Evolutionary conservation across 2,888 invertebrate genomes (phyloP).

Genomic region (Diabrotica balteata): DNA sequence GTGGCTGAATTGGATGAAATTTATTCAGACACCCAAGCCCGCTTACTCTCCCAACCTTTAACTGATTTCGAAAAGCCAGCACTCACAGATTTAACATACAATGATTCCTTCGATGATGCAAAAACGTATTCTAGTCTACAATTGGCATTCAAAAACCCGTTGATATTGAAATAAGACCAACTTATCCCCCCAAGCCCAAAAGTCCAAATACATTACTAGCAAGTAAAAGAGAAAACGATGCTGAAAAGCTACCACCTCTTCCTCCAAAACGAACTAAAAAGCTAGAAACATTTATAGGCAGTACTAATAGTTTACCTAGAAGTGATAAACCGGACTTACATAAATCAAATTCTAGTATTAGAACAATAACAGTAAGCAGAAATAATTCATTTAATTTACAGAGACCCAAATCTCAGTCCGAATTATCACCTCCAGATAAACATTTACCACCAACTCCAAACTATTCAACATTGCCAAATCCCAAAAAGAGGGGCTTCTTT

Average conservation of each 20-base stretch:
- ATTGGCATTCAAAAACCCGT: conserved; percentile 84
- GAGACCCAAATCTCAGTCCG: conserved; percentile 52
- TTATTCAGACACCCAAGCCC: conserved; percentile 75
- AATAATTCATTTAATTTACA: conserved; percentile 53
- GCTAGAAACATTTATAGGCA: conserved; percentile 57
- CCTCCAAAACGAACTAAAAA: conserved; percentile 81
- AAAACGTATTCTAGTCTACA: conserved; percentile 86
- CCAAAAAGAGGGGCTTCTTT: conserved; percentile 69
- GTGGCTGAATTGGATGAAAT: conserved; percentile 84
- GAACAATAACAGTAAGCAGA: conserved; percentile 46
- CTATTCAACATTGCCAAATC: conserved; percentile 61
- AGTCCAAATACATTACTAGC: conserved; percentile 50
- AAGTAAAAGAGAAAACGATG: conserved; percentile 63
- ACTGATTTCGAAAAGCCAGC: conserved; percentile 37
- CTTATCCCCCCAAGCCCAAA: conserved; percentile 61
- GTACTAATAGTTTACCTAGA: conserved; percentile 43
- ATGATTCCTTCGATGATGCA: conserved; percentile 76
- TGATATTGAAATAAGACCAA: conserved; percentile 58
- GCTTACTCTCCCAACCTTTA: conserved; percentile 56
- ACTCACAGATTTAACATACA: conserved; percentile 49
- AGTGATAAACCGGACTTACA: conserved; percentile 40
- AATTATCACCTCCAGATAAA: conserved; percentile 52
- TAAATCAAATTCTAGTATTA: conserved; percentile 42
- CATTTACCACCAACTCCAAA: conserved; percentile 60
- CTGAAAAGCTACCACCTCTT: conserved; percentile 70